Base-by-base conservation (phyloP, 2,888 invertebrate genomes). In the Acleris laterana region DNA sequence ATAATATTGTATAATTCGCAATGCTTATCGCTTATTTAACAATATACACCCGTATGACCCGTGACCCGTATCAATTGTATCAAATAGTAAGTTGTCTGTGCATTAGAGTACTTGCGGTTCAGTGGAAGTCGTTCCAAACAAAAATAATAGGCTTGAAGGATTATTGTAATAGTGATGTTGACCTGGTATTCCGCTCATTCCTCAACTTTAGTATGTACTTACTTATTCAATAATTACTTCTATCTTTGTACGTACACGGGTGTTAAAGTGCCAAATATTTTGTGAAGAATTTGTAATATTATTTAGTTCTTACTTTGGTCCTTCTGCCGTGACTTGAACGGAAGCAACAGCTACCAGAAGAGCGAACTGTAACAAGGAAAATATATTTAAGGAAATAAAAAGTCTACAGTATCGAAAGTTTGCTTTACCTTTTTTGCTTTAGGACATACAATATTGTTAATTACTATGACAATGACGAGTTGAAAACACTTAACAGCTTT, bases 321-420 rank as follows among this genome's bases (percentile, higher is more conserved):
- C 88, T 81, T 90, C 91, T 81, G 91, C 90, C 81, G 81, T 79
- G 69, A 85, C 79, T 68, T 79, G 77, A 46, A 87, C 70, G 64
- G 82, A 85, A 75, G 86, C 85, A 80, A 88, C 88, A 84, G 88
- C 89, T 80, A 89, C 85, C 87, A 93, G 89, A 91, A 93, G 87
- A 84, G 87, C 83, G 83, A 90, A 90, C 92, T 93, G 89, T 75
- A 89, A 88, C 72, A 77, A 82, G 75, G 65, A 68, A 70, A 77
- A 38, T 59, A 56, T 19, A 11, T 13, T n/a, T 17, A 9, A 4
- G 20, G 32, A 17, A 44, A 32, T 9, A 19, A 1, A 17, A 25
- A 19, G 9, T 32, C 9, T 32, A 32, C 32, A 32, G 9, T 32
- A 32, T 32, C 9, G 9, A 25, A 25, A 25, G 25, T 25, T 6